These are phyloP conservation scores for Syrista parreyssii DNA, from an alignment of 2,888 invertebrate species.

Conservation along the genomic window DNA sequence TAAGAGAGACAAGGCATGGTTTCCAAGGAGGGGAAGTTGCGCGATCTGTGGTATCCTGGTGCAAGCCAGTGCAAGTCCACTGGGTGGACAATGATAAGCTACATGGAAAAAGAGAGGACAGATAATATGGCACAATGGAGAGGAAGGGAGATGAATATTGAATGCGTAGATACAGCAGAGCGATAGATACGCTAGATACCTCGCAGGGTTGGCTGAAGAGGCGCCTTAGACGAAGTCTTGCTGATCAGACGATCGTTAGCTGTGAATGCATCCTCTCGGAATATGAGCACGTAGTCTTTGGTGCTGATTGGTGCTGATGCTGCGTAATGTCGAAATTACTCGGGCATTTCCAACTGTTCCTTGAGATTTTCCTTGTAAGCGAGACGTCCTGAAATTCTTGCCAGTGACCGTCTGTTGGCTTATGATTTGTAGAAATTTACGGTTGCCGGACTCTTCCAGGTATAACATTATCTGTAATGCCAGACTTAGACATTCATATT, in stretches of 20 bases:
- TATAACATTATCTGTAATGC: conserved; percentile 7
- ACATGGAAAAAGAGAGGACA: no score
- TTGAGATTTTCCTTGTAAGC: background rate
- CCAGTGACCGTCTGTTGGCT: conserved; percentile 16
- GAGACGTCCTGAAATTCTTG: background rate
- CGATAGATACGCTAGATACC: conserved; percentile 5
- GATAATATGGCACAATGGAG: no score
- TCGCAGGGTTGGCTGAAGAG: conserved; percentile 27
- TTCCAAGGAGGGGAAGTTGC: no score
- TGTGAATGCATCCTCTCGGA: conserved; percentile 26
- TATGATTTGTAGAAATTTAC: conserved; percentile 36
- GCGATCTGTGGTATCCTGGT: no score
- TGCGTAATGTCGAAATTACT: conserved; percentile 35
- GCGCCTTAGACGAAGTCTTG: conserved; percentile 25
- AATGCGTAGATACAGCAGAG: background rate
- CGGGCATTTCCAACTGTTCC: conserved; percentile 10
- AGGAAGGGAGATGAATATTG: no score
- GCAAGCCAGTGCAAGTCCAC: no score
- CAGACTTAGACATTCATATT: no score
- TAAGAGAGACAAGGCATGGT: no score
- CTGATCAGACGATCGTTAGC: conserved; percentile 34
- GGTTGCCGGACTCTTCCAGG: conserved; percentile 29
- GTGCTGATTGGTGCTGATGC: conserved; percentile 37
- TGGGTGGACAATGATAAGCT: no score
- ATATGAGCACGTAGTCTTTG: conserved; percentile 21